Conservation (phyloP, 2,888 invertebrate genomes). For the Ormia ochracea region DNA sequence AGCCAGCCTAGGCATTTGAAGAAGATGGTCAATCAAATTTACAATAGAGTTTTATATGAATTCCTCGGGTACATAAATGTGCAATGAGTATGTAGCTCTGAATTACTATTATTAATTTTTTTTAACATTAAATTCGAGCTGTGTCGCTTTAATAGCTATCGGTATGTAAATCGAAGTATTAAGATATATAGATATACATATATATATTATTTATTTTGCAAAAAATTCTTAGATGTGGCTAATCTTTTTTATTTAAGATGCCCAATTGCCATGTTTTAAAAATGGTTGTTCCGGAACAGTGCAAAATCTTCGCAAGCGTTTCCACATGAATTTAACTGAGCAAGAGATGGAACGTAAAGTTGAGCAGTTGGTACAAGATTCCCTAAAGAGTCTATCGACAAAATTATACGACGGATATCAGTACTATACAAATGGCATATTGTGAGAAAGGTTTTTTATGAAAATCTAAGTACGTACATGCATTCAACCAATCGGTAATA, state of each 20-base stretch:
- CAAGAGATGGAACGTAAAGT: slow-evolving; percentile 94
- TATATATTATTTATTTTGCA: too few relatives aligned
- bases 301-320: slow-evolving; percentile 92
- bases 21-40: too few relatives aligned
- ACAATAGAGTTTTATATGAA: too few relatives aligned
- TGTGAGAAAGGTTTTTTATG: slow-evolving; percentile 78
- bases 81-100: too few relatives aligned
- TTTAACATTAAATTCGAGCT: too few relatives aligned
- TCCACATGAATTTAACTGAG: slow-evolving; percentile 95
- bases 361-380: slow-evolving; percentile 95
- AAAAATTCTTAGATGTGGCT: too few relatives aligned
- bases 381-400: slow-evolving; percentile 96
- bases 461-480: slow-evolving; percentile 76
- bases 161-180: too few relatives aligned
- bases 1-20: too few relatives aligned
- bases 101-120: too few relatives aligned
- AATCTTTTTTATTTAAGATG: slow-evolving; percentile 81
- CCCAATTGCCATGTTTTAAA: slow-evolving; percentile 96
- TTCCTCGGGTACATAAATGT: too few relatives aligned
- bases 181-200: too few relatives aligned
- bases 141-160: too few relatives aligned
- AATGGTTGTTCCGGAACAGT: slow-evolving; percentile 92
- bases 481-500: background rate
- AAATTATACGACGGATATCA: slow-evolving; percentile 99
- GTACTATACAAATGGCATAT: slow-evolving; percentile 98